Percentiles rank a stretch among this genome's conserved stretches.
These are phyloP conservation scores for Platyscapa corneri DNA, from an alignment of 1,140 invertebrate species.

Conservation along the genomic window DNA sequence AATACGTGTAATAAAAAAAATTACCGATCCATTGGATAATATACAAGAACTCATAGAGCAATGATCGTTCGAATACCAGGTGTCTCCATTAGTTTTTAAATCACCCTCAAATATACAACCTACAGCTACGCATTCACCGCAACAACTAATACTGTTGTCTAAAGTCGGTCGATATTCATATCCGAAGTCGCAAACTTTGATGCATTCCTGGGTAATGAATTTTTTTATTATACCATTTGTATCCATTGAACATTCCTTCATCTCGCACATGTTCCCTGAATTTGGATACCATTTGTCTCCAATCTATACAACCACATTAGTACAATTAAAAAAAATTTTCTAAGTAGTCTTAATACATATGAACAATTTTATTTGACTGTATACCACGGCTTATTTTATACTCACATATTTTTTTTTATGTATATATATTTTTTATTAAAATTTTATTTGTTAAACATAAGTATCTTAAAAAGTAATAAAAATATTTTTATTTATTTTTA, in stretches of 20 bases:
- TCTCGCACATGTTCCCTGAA: slow-evolving; percentile 73
- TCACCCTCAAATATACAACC: slow-evolving; percentile 77
- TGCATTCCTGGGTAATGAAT: slow-evolving; percentile 64
- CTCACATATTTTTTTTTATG: too few relatives aligned
- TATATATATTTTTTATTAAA: too few relatives aligned
- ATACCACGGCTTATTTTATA: too few relatives aligned
- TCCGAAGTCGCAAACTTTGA: slow-evolving; percentile 64
- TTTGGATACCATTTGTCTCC: slow-evolving; percentile 77
- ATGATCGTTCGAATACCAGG: slow-evolving; percentile 77
- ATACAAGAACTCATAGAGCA: slow-evolving; percentile 78
- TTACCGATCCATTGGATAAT: slow-evolving; percentile 74
- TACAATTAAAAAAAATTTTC: too few relatives aligned
- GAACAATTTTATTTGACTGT: too few relatives aligned
- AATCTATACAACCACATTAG: slow-evolving; percentile 60
- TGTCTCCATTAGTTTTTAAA: slow-evolving; percentile 72
- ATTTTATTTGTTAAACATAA: too few relatives aligned
- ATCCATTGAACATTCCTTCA: slow-evolving; percentile 72
- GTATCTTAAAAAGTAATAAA: too few relatives aligned
- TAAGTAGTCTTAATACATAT: too few relatives aligned
- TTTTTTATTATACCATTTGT: slow-evolving; percentile 70
- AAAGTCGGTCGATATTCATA: slow-evolving; percentile 68
- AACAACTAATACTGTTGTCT: slow-evolving; percentile 74
- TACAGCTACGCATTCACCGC: slow-evolving; percentile 78
- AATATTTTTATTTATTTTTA: too few relatives aligned
- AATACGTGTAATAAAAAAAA: not conserved